Base-by-base conservation (phyloP, 2,797 vertebrate species). In the Hydrocynus forskahlii region DNA sequence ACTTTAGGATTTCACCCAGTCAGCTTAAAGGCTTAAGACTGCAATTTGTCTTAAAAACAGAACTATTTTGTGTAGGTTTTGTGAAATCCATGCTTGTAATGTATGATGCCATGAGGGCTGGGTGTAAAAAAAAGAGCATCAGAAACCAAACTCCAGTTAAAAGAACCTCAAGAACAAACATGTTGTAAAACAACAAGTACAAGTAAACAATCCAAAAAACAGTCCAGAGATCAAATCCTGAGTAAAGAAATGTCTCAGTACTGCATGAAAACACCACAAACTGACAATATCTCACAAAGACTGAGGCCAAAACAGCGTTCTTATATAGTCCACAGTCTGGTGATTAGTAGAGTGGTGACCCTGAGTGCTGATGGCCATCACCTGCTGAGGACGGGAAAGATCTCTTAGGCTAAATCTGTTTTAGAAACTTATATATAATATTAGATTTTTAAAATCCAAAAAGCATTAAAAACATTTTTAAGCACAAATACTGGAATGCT, bases 1-100 rank as follows among this genome's bases (percentile, higher is more conserved):
- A 35, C 25, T 21, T 43, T 25, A 19, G 29, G 21, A 73, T 71
- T 40, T 67, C 59, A 57, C 21, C 45, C 19, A 48, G 29, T 83
- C 78, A 9, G 73, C 54, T 75, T 19, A 64, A 72, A 64, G 4
- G 7, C 25, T n/a, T 3, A 14, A 1, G 4, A 7, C 38, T 5
- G 16, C 12, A 17, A 29, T 29, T 29, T 62, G 4, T 10, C 59
- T 6, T 23, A 62, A 25, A 62, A 25, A 52, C 23, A 25, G 1
- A 25, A 5, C 48, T 52, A 14, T 52, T 52, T 52, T 52, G 10
- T 52, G 48, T 2, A 48, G 12, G 45, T 48, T 0, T 48, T 8
- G 45, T 48, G 13, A 52, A 52, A 52, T 52, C 48, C 13, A 59
- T 19, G 54, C 19, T 17, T n/a, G 4, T n/a, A n/a, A 55, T 1